Evolutionary conservation across 2,797 vertebrate genomes (phyloP), one percentile per base, ranked within the genome.

Genomic region (Avahi laniger): DNA sequence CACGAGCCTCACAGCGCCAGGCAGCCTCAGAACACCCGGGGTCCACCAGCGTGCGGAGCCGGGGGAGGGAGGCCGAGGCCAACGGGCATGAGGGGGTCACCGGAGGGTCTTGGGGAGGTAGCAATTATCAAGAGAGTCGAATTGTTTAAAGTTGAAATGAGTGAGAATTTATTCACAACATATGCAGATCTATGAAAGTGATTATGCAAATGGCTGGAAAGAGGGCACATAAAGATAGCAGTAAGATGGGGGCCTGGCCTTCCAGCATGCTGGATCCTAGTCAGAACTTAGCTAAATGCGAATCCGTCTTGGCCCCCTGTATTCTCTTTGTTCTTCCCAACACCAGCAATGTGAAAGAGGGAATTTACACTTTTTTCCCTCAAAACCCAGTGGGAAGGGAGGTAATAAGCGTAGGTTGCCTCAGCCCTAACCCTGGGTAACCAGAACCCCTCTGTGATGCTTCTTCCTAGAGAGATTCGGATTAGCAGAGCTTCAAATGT

Each of bases 111-210:
- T 70, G n/a, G 43, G 79, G 76, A 50, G 54, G 50, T 12, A 63
- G n/a, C 84, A 89, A 24, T 85, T 48, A 82, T 17, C 72, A 52
- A 87, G 24, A 91, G 50, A 91, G 63, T 76, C 86, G 33, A 86
- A 81, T 50, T 65, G 67, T 90, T 95, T 54, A 50, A 88, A 80
- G 86, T 54, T 86, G 78, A 95, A 94, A 85, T 24, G 80, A 92
- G 84, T 92, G 94, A 94, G 82, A 87, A 92, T 97, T 97, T 96
- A 97, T 97, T 97, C 89, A 94, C 91, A 89, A 94, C 72, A n/a
- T 87, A 86, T 50, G 95, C 48, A 82, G 89, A 88, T 93, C 96
- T 91, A 38, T n/a, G 89, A 28, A 72, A 52, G 67, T 30, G 84
- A 79, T 69, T 92, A 95, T 92, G 89, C 86, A 90, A 73, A 94